A percentile compares a stretch with the other conserved stretches of the same genome.
Evolutionary conservation across 2,113 vertebrate genomes (phyloP).

Genomic region (Phylloscopus trochilus): DNA sequence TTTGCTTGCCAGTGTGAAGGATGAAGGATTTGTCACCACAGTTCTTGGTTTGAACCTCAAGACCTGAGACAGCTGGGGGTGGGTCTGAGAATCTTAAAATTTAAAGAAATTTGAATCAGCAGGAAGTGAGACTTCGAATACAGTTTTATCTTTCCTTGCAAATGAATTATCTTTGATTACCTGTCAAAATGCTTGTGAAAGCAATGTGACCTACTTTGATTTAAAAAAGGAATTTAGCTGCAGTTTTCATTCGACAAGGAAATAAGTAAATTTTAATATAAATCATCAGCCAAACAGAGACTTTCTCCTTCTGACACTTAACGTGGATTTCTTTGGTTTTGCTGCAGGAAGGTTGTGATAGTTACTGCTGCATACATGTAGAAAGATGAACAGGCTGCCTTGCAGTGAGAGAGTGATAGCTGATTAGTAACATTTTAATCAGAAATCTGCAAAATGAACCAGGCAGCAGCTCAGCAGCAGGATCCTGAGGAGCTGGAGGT

Average conservation of each 20-base stretch:
- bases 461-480: background rate
- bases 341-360: background rate
- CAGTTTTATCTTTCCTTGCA: background rate
- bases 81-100: background rate
- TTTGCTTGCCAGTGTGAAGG: background rate
- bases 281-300: background rate
- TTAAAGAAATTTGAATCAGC: background rate
- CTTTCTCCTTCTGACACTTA: background rate
- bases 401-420: background rate
- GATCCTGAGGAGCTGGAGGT: background rate
- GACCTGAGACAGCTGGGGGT: rapidly evolving
- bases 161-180: background rate
- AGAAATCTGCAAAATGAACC: background rate
- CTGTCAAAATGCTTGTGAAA: background rate
- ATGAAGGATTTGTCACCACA: background rate
- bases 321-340: background rate
- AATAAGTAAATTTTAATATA: background rate
- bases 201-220: background rate
- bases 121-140: background rate
- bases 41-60: background rate
- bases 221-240: background rate
- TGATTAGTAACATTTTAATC: background rate
- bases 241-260: background rate
- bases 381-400: background rate
- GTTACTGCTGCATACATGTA: background rate